Conservation (phyloP, 2,888 invertebrate genomes). For the Caenorhabditis becei region DNA sequence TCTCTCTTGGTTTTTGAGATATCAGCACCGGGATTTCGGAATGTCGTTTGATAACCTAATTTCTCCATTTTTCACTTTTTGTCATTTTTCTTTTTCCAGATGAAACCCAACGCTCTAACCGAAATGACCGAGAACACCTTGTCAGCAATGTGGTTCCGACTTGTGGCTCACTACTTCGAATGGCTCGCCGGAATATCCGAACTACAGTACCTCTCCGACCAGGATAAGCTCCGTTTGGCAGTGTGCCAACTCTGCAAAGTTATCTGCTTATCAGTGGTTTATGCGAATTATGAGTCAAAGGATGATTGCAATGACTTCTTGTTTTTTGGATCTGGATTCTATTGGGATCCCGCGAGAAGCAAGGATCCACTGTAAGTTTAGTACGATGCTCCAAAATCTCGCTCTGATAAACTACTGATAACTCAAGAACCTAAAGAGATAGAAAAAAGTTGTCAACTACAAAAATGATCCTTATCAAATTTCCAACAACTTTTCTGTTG, state of each 20-base stretch:
- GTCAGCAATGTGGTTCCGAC: slow-evolving; percentile 63
- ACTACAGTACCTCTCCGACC: slow-evolving; percentile 38
- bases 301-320: slow-evolving; percentile 22
- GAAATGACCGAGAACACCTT: slow-evolving; percentile 47
- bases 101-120: slow-evolving; percentile 33
- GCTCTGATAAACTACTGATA: too few relatives aligned
- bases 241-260: slow-evolving; percentile 62
- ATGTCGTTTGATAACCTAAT: too few relatives aligned
- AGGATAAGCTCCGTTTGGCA: slow-evolving; percentile 55
- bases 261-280: slow-evolving; percentile 57
- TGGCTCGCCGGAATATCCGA: slow-evolving; percentile 64
- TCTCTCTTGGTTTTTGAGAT: too few relatives aligned
- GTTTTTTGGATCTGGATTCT: slow-evolving; percentile 54
- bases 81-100: slow-evolving; percentile 17
- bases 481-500: too few relatives aligned
- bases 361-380: slow-evolving; percentile 56
- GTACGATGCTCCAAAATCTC: too few relatives aligned
- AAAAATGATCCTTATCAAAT: neutral
- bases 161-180: slow-evolving; percentile 65
- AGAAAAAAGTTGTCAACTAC: too few relatives aligned
- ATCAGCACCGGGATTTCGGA: too few relatives aligned
- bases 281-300: slow-evolving; percentile 41
- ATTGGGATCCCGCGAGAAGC: slow-evolving; percentile 54
- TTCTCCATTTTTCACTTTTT: too few relatives aligned
- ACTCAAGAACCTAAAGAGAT: too few relatives aligned